Base-by-base conservation (phyloP, 2,797 vertebrate species). In the Sandelia bainsii region DNA sequence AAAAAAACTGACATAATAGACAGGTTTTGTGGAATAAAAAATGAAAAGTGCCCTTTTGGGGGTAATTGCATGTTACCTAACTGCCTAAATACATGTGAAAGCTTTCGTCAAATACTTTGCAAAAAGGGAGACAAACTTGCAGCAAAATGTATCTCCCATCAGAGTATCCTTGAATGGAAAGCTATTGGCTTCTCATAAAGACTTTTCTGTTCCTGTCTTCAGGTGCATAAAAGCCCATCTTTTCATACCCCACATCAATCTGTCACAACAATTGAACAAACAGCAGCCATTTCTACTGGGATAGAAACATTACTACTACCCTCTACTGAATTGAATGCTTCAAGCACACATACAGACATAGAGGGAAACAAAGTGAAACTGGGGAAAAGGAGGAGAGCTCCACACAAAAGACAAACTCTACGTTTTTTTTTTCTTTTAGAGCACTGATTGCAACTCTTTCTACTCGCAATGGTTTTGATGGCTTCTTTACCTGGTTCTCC, bases 401-500 rank as follows among this genome's bases (percentile, higher is more conserved):
- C 61, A 70, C 72, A 84, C 76, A 88, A 82, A 83, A 86, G 71
- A 86, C 69, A 77, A 84, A 83, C 85, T 83, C 74, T 69, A 79
- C 51, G 62, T 62, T 52, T 45, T 69, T 65, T 66, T 48, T 60
- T 58, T 52, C 42, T 70, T 63, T 69, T 46, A 50, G 57, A 64
- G 62, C 77, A 71, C 79, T 91, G 90, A 92, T 91, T 93, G 90
- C 81, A 74, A 81, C 84, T 85, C 83, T 90, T 84, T 92, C 90
- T 90, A 84, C 86, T 81, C 40, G 69, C 84, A 79, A 83, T 80
- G 79, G 81, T 77, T 92, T 89, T 92, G 90, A 92, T 91, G 90
- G 84, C 89, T 93, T 89, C 79, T 91, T 94, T 93, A 93, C 93
- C 93, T 93, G 90, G 64, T 80, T 91, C 72, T 93, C 91, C 91